Evolutionary conservation across 1,140 invertebrate genomes (phyloP), one percentile per base, ranked within the genome.

Genomic region (Achatina immaculata): DNA sequence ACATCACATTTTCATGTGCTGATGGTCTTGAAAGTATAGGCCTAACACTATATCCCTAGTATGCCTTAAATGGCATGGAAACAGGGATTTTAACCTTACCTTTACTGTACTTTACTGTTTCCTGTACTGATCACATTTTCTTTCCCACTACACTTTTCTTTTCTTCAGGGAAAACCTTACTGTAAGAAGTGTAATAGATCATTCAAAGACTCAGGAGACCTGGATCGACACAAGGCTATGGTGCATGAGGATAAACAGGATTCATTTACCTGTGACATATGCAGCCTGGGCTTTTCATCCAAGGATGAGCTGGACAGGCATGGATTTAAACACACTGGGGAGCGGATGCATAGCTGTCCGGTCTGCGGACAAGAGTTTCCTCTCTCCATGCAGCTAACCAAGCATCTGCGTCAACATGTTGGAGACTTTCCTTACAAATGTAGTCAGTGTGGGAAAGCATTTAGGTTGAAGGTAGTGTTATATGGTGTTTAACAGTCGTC

Each of bases 171-270:
- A 14, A 80, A 80, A 40, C 78, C 78, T 16, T 80, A 80, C 34
- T 80, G 78, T 45, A 80, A 80, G 38, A 80, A 72, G 31, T 80
- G 78, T 36, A 80, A 80, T 45, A 80, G 34, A 38, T 80, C 78
- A 1, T 80, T 80, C 45, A 80, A 80, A 31, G 78, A 80, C 19
- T 45, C 78, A 2, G 6, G 21, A 31, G 43, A 72, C 34, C n/a
- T 80, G 31, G 45, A 55, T 42, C 68, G 24, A 34, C 78, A 80
- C 58, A 69, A 72, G 40, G 66, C 48, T 7, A 0, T 28, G 28
- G 62, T 80, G 16, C 78, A 80, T 43, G 28, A 71, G 11, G 68
- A 72, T 24, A 72, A 66, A 21, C 58, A 66, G 6, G 42, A 38
- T 14, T 19, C 43, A 45, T 38, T 24, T 62, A 2, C 51, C 28